Conservation (phyloP, 64 coral and sea anemone species). For the Cladopsammia gracilis region DNA sequence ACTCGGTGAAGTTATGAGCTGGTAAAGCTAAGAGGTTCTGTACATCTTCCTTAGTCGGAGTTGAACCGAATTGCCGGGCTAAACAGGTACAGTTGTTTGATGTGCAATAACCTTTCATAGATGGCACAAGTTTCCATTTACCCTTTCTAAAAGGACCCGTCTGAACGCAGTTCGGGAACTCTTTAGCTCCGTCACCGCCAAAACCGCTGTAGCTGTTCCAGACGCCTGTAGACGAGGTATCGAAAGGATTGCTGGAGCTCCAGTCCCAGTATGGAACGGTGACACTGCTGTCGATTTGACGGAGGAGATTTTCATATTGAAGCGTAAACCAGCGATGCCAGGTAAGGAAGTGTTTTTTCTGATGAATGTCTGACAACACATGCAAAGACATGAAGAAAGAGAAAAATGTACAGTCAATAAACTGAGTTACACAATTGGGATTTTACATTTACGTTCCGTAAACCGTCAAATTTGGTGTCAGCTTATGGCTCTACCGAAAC, state of each 20-base stretch:
- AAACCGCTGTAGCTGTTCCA: conserved; percentile 72
- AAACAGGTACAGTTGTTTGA: conserved; percentile 8
- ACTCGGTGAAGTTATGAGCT: conserved; percentile 47
- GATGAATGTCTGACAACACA: conserved; percentile 55
- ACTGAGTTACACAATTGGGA: too few relatives aligned
- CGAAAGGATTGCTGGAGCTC: conserved; percentile 75
- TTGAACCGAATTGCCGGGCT: conserved; percentile 52
- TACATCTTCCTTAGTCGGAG: conserved; percentile 65
- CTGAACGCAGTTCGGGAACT: conserved; percentile 51
- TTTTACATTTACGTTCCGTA: too few relatives aligned
- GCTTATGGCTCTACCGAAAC: too few relatives aligned
- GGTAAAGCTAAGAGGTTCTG: conserved; percentile 28
- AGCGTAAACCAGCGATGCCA: conserved; percentile 80
- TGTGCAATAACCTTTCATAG: background rate
- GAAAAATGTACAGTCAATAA: too few relatives aligned
- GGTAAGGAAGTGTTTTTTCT: conserved; percentile 42
- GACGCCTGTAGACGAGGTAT: background rate
- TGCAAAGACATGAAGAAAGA: background rate
- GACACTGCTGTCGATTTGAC: conserved; percentile 67
- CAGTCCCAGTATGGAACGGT: conserved; percentile 91
- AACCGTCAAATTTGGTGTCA: too few relatives aligned
- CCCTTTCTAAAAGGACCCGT: conserved; percentile 68
- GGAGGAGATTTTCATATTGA: conserved; percentile 78
- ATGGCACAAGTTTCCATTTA: conserved; percentile 60
- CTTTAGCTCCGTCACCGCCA: conserved; percentile 53